Evolutionary conservation across 2,113 vertebrate species (phyloP).

Genomic region (Balaeniceps rex): DNA sequence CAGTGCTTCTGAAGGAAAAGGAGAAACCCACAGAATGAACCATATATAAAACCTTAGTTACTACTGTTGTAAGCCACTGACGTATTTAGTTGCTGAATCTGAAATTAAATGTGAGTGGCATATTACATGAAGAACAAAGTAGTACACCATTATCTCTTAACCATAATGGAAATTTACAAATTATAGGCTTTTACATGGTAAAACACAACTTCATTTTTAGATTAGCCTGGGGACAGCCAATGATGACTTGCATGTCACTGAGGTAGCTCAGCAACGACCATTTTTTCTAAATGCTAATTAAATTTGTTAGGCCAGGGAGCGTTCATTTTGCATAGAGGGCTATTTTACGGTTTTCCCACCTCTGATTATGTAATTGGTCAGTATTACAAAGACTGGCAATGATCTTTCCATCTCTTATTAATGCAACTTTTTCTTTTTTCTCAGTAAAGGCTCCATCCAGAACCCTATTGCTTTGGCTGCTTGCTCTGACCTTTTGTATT

Average conservation of each 20-base stretch:
- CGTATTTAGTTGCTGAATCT: background rate
- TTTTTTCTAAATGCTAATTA: background rate
- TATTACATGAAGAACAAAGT: background rate
- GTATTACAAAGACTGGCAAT: background rate
- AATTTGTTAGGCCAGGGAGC: background rate
- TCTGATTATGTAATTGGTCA: background rate
- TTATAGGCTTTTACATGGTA: background rate
- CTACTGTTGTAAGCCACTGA: background rate
- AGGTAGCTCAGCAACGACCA: background rate
- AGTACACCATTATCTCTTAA: background rate
- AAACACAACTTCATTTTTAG: background rate
- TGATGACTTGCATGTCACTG: background rate
- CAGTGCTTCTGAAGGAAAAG: background rate
- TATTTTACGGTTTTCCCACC: background rate
- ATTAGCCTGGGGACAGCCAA: background rate
- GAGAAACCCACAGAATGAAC: background rate
- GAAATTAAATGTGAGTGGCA: background rate
- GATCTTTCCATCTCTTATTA: background rate
- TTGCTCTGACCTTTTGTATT: background rate
- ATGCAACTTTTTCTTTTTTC: background rate
- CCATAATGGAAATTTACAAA: background rate
- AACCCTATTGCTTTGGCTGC: background rate
- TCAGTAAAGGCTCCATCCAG: background rate
- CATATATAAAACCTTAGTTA: constrained; percentile 9
- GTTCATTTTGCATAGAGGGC: background rate